phyloP scores from a whole-genome alignment of 23 tunicate species.

The Oikopleura vanhoeffeni region DNA sequence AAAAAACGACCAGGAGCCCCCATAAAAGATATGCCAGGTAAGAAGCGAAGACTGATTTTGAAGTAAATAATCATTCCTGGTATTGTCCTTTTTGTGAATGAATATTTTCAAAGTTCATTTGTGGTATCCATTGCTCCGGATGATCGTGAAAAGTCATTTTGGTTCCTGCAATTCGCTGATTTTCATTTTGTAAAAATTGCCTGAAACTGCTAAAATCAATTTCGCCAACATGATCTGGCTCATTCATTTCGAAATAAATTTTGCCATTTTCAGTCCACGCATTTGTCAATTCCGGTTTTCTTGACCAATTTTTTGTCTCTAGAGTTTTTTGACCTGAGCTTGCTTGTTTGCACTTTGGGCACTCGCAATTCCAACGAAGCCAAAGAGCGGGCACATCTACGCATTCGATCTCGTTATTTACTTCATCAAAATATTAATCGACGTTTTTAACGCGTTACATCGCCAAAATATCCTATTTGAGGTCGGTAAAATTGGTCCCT shows the following conservation, averaged over 20 bases:
- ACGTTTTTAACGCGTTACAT: no score
- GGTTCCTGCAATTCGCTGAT: not conserved
- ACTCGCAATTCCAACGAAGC: not conserved
- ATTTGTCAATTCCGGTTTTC: not conserved
- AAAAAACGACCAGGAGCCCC: no score
- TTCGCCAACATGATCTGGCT: not conserved
- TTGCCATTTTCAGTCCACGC: not conserved
- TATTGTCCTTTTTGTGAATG: not conserved
- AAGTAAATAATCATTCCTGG: no score
- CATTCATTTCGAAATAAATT: not conserved
- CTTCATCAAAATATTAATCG: no score
- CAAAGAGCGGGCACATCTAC: no score
- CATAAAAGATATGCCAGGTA: no score
- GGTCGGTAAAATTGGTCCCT: not conserved
- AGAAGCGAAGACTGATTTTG: no score
- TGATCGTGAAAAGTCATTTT: not conserved
- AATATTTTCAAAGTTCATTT: not conserved
- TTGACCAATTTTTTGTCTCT: not conserved
- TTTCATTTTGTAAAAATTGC: not conserved
- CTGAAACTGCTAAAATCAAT: no score
- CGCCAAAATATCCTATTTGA: no score
- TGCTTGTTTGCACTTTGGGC: not conserved
- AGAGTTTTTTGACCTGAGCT: conserved; percentile 8
- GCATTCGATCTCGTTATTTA: no score
- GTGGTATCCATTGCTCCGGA: not conserved